A percentile compares a stretch with the other conserved stretches of the same genome.
Evolutionary conservation across 2,113 vertebrate species (phyloP).

Genomic region (Aegotheles bennettii): DNA sequence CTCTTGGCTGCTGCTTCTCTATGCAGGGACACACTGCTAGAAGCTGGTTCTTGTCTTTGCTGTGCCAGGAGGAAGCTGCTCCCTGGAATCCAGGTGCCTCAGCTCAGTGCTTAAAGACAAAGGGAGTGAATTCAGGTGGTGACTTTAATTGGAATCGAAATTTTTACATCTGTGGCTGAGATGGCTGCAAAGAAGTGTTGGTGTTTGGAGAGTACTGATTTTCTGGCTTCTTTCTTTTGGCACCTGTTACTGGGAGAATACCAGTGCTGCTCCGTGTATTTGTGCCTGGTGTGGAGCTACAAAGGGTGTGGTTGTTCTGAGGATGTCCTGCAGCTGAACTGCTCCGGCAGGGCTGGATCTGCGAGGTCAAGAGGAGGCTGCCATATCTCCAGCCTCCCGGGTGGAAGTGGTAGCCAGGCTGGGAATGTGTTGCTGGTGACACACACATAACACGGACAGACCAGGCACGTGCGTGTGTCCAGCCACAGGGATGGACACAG

Average conservation of each 20-base stretch:
- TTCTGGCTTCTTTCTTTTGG: not conserved
- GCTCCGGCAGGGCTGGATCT: not conserved
- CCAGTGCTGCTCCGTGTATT: not conserved
- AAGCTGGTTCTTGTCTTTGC: not conserved
- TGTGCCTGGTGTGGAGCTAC: not conserved
- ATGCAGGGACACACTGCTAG: not conserved
- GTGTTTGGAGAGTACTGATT: not conserved
- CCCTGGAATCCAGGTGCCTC: not conserved
- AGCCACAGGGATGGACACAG: not conserved
- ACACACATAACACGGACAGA: not conserved
- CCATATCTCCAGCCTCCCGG: not conserved
- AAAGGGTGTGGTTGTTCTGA: not conserved
- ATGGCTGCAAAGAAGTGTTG: not conserved
- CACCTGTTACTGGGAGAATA: not conserved
- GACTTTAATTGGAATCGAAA: not conserved
- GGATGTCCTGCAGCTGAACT: not conserved
- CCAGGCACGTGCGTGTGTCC: accelerated
- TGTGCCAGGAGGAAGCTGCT: not conserved
- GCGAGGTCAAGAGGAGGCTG: not conserved
- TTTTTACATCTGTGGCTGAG: not conserved
- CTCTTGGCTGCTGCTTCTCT: not conserved
- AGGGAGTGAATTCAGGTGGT: not conserved
- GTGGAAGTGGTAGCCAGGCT: not conserved
- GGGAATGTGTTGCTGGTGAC: not conserved
- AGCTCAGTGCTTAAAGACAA: not conserved